These are phyloP conservation scores for Cataglyphis altisquamis DNA, from an alignment of 2,888 invertebrate species.

Conservation along the genomic window DNA sequence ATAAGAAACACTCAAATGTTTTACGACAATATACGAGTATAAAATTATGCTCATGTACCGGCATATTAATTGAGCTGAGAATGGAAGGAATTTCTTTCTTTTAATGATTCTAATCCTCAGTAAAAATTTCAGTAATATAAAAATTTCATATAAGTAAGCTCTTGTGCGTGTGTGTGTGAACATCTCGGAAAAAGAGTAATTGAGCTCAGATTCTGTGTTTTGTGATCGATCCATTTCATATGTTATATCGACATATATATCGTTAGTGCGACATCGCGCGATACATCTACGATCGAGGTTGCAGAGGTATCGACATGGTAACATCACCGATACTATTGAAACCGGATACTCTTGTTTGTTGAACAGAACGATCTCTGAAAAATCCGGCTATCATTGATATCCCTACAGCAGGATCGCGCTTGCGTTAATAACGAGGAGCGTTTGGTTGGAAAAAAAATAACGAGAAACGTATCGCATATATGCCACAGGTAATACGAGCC, in stretches of 20 bases:
- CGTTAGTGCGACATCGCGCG: slow-evolving; percentile 12
- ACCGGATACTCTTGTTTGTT: slow-evolving; percentile 75
- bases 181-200: slow-evolving; percentile 16
- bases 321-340: slow-evolving; percentile 78
- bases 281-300: slow-evolving; percentile 57
- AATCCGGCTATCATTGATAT: slow-evolving; percentile 69
- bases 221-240: slow-evolving; percentile 41
- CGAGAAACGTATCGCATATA: slow-evolving; percentile 47
- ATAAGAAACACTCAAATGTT: neutral
- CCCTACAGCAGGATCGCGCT: slow-evolving; percentile 63
- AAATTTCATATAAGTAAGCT: neutral
- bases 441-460: slow-evolving; percentile 36
- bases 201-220: slow-evolving; percentile 32
- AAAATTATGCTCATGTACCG: neutral
- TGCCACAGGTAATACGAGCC: slow-evolving; percentile 61
- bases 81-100: neutral
- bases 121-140: neutral
- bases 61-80: neutral
- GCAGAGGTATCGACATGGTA: slow-evolving; percentile 66
- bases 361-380: slow-evolving; percentile 65
- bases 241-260: neutral
- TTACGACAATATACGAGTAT: neutral
- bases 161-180: no score
- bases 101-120: neutral
- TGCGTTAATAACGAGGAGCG: slow-evolving; percentile 66